These are phyloP conservation scores for Hybos culiciformis DNA, from an alignment of 2,888 invertebrate species.

Conservation along the genomic window DNA sequence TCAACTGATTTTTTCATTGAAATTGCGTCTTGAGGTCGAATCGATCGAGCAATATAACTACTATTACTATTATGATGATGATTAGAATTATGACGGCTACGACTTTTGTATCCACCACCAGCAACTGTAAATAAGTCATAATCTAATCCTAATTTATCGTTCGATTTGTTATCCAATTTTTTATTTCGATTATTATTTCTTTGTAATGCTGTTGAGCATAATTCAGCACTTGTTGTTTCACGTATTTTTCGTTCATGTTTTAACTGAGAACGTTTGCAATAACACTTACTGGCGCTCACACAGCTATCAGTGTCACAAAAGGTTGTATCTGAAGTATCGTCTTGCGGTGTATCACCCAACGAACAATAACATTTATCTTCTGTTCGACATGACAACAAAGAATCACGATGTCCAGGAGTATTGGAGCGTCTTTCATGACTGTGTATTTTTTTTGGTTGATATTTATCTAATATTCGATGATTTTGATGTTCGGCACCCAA, in stretches of 20 bases:
- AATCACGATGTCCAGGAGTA: slow-evolving; percentile 17
- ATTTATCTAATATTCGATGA: slow-evolving; percentile 23
- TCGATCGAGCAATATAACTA: slow-evolving; percentile 24
- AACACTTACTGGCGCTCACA: slow-evolving; percentile 75
- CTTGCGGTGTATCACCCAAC: slow-evolving; percentile 19
- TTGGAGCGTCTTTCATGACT: slow-evolving; percentile 13
- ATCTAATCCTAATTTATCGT: slow-evolving; percentile 58
- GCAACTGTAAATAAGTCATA: slow-evolving; percentile 52
- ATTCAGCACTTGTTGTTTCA: background rate
- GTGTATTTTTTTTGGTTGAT: slow-evolving; percentile 11
- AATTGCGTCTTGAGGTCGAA: slow-evolving; percentile 51
- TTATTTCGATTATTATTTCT: slow-evolving; percentile 26
- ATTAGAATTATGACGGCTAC: slow-evolving; percentile 15
- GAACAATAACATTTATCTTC: slow-evolving; percentile 52
- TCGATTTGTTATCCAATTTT: slow-evolving; percentile 29
- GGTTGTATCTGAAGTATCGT: slow-evolving; percentile 30
- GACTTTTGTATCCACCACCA: slow-evolving; percentile 36
- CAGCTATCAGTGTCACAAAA: slow-evolving; percentile 78
- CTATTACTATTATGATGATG: slow-evolving; percentile 10
- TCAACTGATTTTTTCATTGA: slow-evolving; percentile 81
- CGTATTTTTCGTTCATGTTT: background rate
- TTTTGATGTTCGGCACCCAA: slow-evolving; percentile 44
- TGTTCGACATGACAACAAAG: slow-evolving; percentile 33
- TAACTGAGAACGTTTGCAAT: slow-evolving; percentile 41
- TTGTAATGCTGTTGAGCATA: slow-evolving; percentile 11